Base-by-base conservation (phyloP, 2,113 vertebrate species). In the Mormoops blainvillei region DNA sequence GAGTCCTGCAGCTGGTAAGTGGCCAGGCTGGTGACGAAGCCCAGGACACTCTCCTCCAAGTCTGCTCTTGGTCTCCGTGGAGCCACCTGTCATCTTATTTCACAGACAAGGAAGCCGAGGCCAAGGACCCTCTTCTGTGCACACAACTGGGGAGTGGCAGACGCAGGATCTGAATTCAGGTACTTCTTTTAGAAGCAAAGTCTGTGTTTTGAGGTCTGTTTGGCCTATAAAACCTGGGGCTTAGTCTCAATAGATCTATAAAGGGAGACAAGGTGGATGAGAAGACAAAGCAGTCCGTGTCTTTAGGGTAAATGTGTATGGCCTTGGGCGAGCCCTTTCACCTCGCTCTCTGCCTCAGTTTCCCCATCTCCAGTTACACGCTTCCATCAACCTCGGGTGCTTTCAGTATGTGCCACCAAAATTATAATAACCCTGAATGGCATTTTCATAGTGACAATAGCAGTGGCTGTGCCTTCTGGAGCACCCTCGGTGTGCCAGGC, bases 361-460 rank as follows among this genome's bases (percentile, higher is more conserved):
- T 94, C 38, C 68, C 48, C 28, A 22, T 12, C 0, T 36, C 2
- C 8, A 10, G 22, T 56, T 43, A 31, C 6, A 52, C 2, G 11
- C 36, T 26, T 15, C 43, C 16, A 24, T 50, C 33, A 70, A n/a
- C 1, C n/a, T 71, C 52, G 5, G 0, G 0, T 15, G 38, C 19
- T 87, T 68, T 71, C 48, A 4, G 70, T 65, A 26, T 41, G 24
- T 7, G 9, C 81, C 50, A 63, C 13, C 28, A 3, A 87, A 36
- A 28, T 19, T 36, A 52, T 3, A 68, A 52, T 0, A 31, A 38
- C 24, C 22, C 43, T 19, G 22, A 43, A 80, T 71, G 84, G 50
- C 7, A 52, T n/a, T 56, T 73, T 58, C 45, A 45, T 56, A n/a
- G 33, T 2, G 70, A 20, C 22, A 41, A 22, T 5, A 85, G 41